phyloP scores from a whole-genome alignment of 2,113 vertebrate genomes.

The Charina bottae region DNA sequence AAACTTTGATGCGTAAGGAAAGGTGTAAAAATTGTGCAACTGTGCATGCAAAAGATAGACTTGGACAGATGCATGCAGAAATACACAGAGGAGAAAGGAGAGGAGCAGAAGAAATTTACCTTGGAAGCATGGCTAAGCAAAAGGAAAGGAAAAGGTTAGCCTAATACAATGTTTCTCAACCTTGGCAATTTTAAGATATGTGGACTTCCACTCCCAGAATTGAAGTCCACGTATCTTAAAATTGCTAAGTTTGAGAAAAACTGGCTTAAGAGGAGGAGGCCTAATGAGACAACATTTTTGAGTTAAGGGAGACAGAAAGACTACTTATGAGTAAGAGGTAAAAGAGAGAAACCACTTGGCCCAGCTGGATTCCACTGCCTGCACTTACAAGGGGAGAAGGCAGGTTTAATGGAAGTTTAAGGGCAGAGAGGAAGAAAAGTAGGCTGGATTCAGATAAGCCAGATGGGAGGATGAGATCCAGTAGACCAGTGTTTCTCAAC shows the following conservation, averaged over 20 bases:
- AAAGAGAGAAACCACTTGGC: background rate
- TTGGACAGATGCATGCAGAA: background rate
- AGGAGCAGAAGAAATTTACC: background rate
- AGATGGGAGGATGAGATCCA: background rate
- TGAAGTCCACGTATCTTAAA: too few species aligned
- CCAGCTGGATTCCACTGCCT: background rate
- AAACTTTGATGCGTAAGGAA: background rate
- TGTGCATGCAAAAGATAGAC: background rate
- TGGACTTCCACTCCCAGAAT: too few species aligned
- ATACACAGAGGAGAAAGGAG: background rate
- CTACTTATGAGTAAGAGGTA: background rate
- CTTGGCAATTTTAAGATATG: too few species aligned
- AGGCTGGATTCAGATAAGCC: background rate
- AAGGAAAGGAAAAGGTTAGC: background rate
- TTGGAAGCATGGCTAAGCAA: background rate
- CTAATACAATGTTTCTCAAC: too few species aligned
- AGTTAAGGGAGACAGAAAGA: background rate
- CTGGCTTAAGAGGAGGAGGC: background rate
- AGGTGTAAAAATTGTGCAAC: background rate
- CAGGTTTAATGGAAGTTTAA: background rate
- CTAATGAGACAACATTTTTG: background rate
- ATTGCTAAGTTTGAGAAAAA: too few species aligned
- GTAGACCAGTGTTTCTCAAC: too few species aligned
- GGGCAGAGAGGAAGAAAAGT: background rate
- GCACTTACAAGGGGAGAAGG: background rate